Evolutionary conservation across 2,888 invertebrate genomes (phyloP), one percentile per base, ranked within the genome.

Genomic region (Neelides folsomi): DNA sequence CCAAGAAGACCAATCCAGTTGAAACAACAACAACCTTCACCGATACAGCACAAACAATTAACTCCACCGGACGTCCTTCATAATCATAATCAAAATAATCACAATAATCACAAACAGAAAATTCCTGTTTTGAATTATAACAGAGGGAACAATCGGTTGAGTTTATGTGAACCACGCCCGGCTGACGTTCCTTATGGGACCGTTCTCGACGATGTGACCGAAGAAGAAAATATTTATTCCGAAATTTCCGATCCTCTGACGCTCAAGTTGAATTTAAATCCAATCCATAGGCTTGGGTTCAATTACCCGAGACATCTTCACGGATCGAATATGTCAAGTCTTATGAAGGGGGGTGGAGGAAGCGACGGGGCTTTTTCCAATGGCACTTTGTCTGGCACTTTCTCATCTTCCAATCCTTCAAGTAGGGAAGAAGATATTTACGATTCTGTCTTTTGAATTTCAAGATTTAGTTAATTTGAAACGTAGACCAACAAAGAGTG

Each of bases 371-470:
- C 58, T 45, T 63, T 59, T 38, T 56, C 56, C 1, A 55, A 37
- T 13, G 58, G 61, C 35, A 67, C 70, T 2, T 67, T 69, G 39
- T 67, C 69, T 9, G 70, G 70, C 47, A 71, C 66, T 5, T 66
- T 68, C 27, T 68, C 69, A 0, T 68, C 69, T 15, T 57, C 68
- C 7, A 69, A 67, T 43, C 66, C 66, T 39, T 69, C 67, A 35
- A 65, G 53, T 39, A 69, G 69, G 27, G 71, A 71, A 34, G 71
- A 71, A 20, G 72, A 72, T 47, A 61, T 63, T 48, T 72, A 72
- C 54, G 71, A 72, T 56, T 71, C 71, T 16, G 71, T 72, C 50
- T 71, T 63, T 53, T 63, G 60, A 47, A 43, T 16, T 35, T 27
- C 8, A 19, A 8, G 18, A 18, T 43, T 5, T 43, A 19, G 8